Evolutionary conservation across 2,888 invertebrate species (phyloP).

Genomic region (Lasioglossum marginatum): DNA sequence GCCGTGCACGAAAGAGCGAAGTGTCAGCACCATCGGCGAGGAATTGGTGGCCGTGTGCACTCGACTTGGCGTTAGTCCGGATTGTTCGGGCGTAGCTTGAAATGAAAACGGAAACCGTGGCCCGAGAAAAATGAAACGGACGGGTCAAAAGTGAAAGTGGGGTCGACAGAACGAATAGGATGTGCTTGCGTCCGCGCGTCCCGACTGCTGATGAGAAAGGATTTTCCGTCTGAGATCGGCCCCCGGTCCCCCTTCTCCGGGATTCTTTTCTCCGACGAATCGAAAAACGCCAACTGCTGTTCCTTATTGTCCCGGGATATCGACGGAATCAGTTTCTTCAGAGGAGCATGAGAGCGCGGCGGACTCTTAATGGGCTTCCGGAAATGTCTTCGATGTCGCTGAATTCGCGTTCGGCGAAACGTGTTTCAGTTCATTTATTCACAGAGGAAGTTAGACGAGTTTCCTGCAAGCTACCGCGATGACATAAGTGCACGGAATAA

Average conservation of each 20-base stretch:
- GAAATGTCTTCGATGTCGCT: background rate
- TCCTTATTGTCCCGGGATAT: background rate
- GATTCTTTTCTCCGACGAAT: background rate
- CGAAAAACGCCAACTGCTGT: background rate
- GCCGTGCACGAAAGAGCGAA: slow-evolving; percentile 60
- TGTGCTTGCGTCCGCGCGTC: slow-evolving; percentile 15
- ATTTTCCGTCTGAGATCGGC: slow-evolving; percentile 4
- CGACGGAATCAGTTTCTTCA: slow-evolving; percentile 12
- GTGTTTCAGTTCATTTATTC: background rate
- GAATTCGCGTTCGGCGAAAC: background rate
- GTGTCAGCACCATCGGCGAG: slow-evolving; percentile 58
- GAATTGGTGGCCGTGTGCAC: slow-evolving; percentile 42
- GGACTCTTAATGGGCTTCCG: background rate
- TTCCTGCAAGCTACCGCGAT: background rate
- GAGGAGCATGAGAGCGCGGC: background rate
- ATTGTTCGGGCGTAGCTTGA: slow-evolving; percentile 38
- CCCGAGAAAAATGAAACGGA: slow-evolving; percentile 39
- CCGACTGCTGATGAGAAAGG: slow-evolving; percentile 24
- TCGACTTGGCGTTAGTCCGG: slow-evolving; percentile 51
- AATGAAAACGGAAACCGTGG: slow-evolving; percentile 12
- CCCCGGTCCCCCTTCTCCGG: background rate
- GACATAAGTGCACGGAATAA: background rate
- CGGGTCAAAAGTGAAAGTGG: slow-evolving; percentile 25
- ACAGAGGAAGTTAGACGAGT: background rate
- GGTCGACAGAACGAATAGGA: background rate